Evolutionary conservation across 2,797 vertebrate genomes (phyloP).

Genomic region (Sparidentex hasta): DNA sequence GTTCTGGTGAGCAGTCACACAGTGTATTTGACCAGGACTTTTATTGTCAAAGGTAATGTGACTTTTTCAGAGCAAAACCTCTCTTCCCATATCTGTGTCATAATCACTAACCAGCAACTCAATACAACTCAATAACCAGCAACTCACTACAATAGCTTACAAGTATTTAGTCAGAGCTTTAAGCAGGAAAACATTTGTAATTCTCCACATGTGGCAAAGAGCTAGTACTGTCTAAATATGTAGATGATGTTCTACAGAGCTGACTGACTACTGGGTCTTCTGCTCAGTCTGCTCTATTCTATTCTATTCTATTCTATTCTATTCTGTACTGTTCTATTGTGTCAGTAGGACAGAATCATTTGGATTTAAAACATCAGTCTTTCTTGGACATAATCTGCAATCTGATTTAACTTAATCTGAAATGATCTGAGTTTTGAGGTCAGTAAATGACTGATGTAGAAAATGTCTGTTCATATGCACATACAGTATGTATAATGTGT

Average conservation of each 20-base stretch:
- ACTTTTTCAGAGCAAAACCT: too few species aligned
- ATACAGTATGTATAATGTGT: neutral
- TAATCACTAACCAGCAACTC: too few species aligned
- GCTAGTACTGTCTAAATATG: neutral
- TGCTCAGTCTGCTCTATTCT: neutral
- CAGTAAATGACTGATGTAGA: conserved; percentile 5
- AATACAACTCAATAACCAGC: too few species aligned
- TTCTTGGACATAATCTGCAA: conserved; percentile 48
- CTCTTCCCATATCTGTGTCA: too few species aligned
- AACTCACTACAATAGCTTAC: too few species aligned
- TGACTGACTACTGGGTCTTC: neutral
- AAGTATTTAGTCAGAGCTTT: too few species aligned
- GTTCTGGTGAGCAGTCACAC: too few species aligned
- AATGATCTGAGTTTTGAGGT: conserved; percentile 38
- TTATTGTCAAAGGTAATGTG: too few species aligned
- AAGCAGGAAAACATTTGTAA: too few species aligned
- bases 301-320: neutral
- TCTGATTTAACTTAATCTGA: conserved; percentile 45
- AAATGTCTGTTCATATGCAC: neutral
- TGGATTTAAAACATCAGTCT: conserved; percentile 19
- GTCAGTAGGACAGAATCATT: neutral
- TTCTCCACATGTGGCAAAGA: neutral
- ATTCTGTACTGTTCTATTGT: conserved; percentile 1
- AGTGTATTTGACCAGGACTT: too few species aligned
- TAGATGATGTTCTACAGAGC: neutral